Evolutionary conservation across 2,113 vertebrate species (phyloP), one percentile per base, ranked within the genome.

Genomic region (Hemicordylus capensis): DNA sequence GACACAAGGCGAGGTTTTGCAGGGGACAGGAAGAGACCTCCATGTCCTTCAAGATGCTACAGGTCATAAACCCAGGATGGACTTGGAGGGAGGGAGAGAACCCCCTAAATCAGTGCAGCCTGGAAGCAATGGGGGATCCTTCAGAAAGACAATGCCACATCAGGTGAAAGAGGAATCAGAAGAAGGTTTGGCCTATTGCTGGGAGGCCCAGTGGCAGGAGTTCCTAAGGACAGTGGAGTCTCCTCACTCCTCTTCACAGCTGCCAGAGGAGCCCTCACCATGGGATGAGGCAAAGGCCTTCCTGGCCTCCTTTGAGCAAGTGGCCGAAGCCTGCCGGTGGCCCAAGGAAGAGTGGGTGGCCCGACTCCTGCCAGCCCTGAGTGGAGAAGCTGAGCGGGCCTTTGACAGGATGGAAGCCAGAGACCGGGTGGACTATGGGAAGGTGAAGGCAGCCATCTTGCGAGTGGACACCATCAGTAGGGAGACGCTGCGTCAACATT

Each of bases 171-270:
- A 83, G 44, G 81, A 83, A 75, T 44, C 31, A 1, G 59, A 73
- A 34, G 70, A 39, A 3, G 58, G 70, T 10, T 24, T 63, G 58
- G 28, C 12, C 11, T 7, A 26, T 6, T 26, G 70, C 58, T 85
- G 75, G 83, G 75, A 78, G 37, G 20, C 54, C 83, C 83, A 85
- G 37, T 72, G 54, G 83, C 75, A 85, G 19, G 31, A 59, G 6
- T 78, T 85, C 31, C 64, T 78, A 51, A 70, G 44, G 37, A 70
- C 39, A 0, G 66, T 78, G 39, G 83, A 69, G 37, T 70, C 64
- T 14, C 75, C 83, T 42, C 31, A 10, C 11, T 70, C 54, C 1
- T 6, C 2, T 0, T 1, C 63, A 1, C 11, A 12, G 28, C 34
- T 70, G 7, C 19, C 31, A n/a, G 51, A 61, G 39, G 51, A 37